Percentiles rank a stretch among this genome's conserved stretches.
These are phyloP conservation scores for Rhyacichthys aspro DNA, from an alignment of 2,797 vertebrate genomes.

Conservation along the genomic window DNA sequence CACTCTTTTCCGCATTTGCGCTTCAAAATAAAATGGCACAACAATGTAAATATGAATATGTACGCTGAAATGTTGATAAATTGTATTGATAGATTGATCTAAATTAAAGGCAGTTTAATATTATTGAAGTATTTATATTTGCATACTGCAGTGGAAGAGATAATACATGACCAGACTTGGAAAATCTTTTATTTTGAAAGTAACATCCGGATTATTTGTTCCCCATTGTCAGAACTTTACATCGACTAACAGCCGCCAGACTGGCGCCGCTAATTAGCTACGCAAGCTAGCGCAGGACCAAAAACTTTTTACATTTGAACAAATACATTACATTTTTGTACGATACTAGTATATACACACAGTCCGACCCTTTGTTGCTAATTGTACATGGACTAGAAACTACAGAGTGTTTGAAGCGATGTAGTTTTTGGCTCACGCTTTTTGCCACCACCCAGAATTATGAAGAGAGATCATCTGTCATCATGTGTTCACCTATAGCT, in stretches of 20 bases:
- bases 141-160: too few species aligned
- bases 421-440: slow-evolving; percentile 9
- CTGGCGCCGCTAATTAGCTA: slow-evolving; percentile 61
- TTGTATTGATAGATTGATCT: too few species aligned
- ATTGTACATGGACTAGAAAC: neutral
- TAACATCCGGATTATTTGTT: rapidly evolving
- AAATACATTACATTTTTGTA: neutral
- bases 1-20: slow-evolving; percentile 4
- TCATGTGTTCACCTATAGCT: neutral
- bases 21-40: slow-evolving; percentile 39
- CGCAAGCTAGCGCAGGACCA: neutral
- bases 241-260: slow-evolving; percentile 44
- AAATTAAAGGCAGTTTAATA: too few species aligned
- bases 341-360: neutral
- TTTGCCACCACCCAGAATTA: slow-evolving; percentile 2
- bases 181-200: slow-evolving; percentile 23
- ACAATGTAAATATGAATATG: neutral
- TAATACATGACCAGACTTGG: too few species aligned
- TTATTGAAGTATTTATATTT: too few species aligned
- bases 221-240: neutral
- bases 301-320: slow-evolving; percentile 1
- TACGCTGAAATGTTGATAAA: too few species aligned
- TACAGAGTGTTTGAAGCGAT: neutral
- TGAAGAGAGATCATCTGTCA: neutral
- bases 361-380: rapidly evolving